Percentiles rank a stretch among this genome's conserved stretches.
Evolutionary conservation across 2,888 invertebrate species (phyloP).

Genomic region (Polydesmus complanatus): DNA sequence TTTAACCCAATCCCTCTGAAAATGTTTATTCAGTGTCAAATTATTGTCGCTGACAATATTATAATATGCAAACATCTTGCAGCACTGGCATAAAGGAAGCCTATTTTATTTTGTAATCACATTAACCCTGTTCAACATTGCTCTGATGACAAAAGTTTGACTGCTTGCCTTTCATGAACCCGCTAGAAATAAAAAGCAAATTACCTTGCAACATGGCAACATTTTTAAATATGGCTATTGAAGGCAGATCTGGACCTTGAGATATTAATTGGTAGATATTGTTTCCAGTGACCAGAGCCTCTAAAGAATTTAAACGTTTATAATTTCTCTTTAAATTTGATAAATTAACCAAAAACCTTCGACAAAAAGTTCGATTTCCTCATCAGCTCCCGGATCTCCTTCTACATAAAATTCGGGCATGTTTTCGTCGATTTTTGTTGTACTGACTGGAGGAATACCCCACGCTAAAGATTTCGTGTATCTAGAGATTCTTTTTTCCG

Average conservation of each 20-base stretch:
- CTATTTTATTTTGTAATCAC: too few species aligned
- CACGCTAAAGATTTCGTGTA: constrained; percentile 2
- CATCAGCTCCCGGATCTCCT: constrained; percentile 4
- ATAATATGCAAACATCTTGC: too few species aligned
- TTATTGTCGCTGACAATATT: too few species aligned
- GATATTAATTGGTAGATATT: constrained; percentile 9
- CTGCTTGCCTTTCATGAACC: not conserved
- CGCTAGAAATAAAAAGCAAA: not conserved
- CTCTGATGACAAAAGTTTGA: too few species aligned
- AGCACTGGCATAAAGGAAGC: too few species aligned
- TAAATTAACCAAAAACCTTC: not conserved
- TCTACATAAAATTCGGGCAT: constrained; percentile 12
- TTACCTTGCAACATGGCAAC: constrained; percentile 10
- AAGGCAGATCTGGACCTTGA: constrained; percentile 5
- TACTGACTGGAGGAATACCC: constrained; percentile 3
- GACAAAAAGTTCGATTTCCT: constrained; percentile 11
- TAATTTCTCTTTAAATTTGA: not conserved
- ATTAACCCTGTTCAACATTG: too few species aligned
- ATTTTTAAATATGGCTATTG: constrained; percentile 5
- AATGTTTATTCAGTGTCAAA: too few species aligned
- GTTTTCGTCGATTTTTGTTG: not conserved
- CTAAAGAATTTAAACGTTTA: not conserved
- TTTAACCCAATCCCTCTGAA: too few species aligned
- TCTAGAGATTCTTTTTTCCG: not conserved
- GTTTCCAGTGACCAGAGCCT: constrained; percentile 9